These are phyloP conservation scores for Mercenaria mercenaria DNA, from an alignment of 1,140 invertebrate genomes.

Conservation along the genomic window DNA sequence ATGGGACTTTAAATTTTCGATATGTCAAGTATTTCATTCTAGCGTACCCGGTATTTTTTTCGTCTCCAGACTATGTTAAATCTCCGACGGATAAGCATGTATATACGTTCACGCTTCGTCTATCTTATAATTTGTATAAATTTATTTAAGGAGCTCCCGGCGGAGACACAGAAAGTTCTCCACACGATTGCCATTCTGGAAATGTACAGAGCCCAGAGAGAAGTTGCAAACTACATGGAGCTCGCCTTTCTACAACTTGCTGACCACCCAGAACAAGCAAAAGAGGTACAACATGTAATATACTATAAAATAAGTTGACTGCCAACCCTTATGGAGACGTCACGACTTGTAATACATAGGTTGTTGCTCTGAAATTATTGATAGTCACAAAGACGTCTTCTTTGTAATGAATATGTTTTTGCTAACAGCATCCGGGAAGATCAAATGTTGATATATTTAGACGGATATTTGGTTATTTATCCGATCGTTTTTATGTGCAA, in stretches of 20 bases:
- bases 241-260: neutral
- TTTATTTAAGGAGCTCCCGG: neutral
- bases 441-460: too few relatives aligned
- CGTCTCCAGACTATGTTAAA: too few relatives aligned
- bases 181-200: neutral
- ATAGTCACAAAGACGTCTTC: neutral
- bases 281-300: neutral
- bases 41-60: too few relatives aligned
- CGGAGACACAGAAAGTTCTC: neutral
- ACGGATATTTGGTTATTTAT: too few relatives aligned
- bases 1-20: too few relatives aligned
- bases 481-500: too few relatives aligned
- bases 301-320: neutral
- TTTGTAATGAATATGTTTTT: neutral
- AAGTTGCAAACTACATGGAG: slow-evolving; percentile 4
- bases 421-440: too few relatives aligned
- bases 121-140: too few relatives aligned
- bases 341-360: neutral
- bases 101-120: too few relatives aligned
- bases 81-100: too few relatives aligned
- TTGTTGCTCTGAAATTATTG: neutral
- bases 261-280: slow-evolving; percentile 1
- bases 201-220: slow-evolving; percentile 9
- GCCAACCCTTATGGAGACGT: neutral
- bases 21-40: too few relatives aligned